Conservation (phyloP, 1,140 invertebrate genomes). For the Ostrea denselamellosa region DNA sequence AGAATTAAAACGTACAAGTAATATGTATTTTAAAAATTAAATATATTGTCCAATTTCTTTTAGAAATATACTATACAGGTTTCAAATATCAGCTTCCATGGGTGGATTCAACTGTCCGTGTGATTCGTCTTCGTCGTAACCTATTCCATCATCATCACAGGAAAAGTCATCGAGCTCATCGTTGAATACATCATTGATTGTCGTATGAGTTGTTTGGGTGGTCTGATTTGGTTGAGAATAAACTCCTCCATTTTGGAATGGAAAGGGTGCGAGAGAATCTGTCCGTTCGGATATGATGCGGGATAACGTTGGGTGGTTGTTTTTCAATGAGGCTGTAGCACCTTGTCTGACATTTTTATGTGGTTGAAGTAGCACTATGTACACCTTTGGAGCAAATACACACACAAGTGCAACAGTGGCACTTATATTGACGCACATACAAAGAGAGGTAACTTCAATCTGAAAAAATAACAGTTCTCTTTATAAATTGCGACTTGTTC, state of each 20-base stretch:
- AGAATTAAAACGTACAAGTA: background rate
- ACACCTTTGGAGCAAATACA: slow-evolving; percentile 90
- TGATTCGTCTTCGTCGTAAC: background rate
- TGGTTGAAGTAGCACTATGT: slow-evolving; percentile 87
- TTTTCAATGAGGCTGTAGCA: slow-evolving; percentile 61
- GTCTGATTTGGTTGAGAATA: slow-evolving; percentile 46
- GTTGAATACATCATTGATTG: slow-evolving; percentile 63
- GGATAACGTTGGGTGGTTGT: slow-evolving; percentile 51
- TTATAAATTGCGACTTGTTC: too few relatives aligned
- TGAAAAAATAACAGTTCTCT: slow-evolving; percentile 77
- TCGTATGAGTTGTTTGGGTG: slow-evolving; percentile 58
- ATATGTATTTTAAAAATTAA: too few relatives aligned
- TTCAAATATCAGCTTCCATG: slow-evolving; percentile 24
- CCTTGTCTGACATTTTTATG: slow-evolving; percentile 85
- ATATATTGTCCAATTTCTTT: too few relatives aligned
- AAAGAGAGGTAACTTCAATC: slow-evolving; percentile 88
- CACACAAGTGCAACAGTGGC: slow-evolving; percentile 88
- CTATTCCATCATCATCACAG: slow-evolving; percentile 58
- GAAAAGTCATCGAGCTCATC: slow-evolving; percentile 66
- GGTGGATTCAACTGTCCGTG: background rate
- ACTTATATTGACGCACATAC: slow-evolving; percentile 89
- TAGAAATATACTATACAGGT: background rate
- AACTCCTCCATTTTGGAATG: slow-evolving; percentile 49
- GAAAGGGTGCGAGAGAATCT: slow-evolving; percentile 57
- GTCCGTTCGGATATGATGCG: slow-evolving; percentile 50